phyloP scores from a whole-genome alignment of 2,888 invertebrate species.

The Melanophora roralis region DNA sequence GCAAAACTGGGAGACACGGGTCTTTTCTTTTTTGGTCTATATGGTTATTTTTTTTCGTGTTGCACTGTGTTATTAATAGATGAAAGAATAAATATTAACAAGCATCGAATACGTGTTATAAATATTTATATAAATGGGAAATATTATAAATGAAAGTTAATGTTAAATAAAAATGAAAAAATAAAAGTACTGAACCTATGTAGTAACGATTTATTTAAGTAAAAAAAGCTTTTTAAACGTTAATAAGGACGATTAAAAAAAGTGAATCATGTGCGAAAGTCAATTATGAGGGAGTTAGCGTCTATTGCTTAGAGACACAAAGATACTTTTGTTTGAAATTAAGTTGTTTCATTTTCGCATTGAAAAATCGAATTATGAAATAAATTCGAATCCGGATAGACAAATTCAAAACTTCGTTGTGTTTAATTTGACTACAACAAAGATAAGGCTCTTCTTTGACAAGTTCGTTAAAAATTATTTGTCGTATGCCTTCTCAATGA shows the following conservation, averaged over 20 bases:
- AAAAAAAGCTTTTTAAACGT: background rate
- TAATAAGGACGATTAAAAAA: background rate
- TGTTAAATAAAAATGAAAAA: background rate
- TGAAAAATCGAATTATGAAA: background rate
- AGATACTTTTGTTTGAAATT: background rate
- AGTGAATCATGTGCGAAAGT: too few relatives aligned
- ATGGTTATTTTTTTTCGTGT: too few relatives aligned
- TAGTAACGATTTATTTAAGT: background rate
- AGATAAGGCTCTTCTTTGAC: background rate
- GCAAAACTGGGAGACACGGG: too few relatives aligned
- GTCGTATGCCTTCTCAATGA: background rate
- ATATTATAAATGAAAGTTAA: too few relatives aligned
- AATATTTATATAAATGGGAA: too few relatives aligned
- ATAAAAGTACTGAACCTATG: background rate
- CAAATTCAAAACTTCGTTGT: background rate
- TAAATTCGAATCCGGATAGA: background rate
- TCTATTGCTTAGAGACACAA: background rate
- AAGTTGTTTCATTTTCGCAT: background rate
- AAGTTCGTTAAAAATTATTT: background rate
- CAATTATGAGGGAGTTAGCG: too few relatives aligned
- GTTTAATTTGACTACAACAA: background rate
- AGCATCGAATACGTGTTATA: too few relatives aligned
- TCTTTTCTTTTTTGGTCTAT: too few relatives aligned
- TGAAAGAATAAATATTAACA: too few relatives aligned
- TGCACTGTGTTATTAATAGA: too few relatives aligned